Conservation (phyloP, 2,113 vertebrate species). For the Platichthys flesus region DNA sequence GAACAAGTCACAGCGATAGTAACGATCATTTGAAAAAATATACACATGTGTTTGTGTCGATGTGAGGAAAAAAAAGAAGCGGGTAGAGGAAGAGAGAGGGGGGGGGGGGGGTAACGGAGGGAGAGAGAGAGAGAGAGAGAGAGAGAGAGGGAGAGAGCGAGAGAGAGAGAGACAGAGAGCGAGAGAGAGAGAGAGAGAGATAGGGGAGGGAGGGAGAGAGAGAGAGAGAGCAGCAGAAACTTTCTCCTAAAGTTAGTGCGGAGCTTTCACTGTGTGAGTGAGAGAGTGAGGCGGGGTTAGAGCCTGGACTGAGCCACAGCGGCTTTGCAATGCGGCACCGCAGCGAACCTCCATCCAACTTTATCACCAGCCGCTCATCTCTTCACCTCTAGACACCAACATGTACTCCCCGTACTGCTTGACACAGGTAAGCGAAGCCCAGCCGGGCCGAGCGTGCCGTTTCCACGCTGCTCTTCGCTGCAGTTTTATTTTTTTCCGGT, state of each 20-base stretch:
- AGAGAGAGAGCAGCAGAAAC: constrained; percentile 68
- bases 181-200: constrained; percentile 22
- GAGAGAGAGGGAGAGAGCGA: background rate
- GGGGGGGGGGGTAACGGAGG: background rate
- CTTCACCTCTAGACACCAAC: constrained; percentile 76
- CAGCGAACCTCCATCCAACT: constrained; percentile 85
- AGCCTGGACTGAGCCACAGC: constrained; percentile 79
- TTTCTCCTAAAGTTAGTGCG: constrained; percentile 81
- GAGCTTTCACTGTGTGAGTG: constrained; percentile 77
- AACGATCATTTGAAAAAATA: background rate
- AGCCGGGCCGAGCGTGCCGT: background rate
- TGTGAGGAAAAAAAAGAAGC: constrained; percentile 30
- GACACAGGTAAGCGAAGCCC: constrained; percentile 77
- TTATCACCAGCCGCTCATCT: constrained; percentile 73
- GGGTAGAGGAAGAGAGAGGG: constrained; percentile 17
- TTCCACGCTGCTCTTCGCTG: constrained; percentile 17
- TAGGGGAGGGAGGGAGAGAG: constrained; percentile 27
- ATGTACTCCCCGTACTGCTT: constrained; percentile 88
- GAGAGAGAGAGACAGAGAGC: constrained; percentile 26
- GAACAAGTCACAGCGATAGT: background rate
- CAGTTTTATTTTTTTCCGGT: constrained; percentile 28
- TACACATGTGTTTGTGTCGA: constrained; percentile 13
- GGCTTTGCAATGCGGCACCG: constrained; percentile 84
- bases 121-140: constrained; percentile 47
- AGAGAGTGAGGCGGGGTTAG: constrained; percentile 85